Evolutionary conservation across 2,888 invertebrate genomes (phyloP).

Genomic region (Acanthosepion pharaonis): DNA sequence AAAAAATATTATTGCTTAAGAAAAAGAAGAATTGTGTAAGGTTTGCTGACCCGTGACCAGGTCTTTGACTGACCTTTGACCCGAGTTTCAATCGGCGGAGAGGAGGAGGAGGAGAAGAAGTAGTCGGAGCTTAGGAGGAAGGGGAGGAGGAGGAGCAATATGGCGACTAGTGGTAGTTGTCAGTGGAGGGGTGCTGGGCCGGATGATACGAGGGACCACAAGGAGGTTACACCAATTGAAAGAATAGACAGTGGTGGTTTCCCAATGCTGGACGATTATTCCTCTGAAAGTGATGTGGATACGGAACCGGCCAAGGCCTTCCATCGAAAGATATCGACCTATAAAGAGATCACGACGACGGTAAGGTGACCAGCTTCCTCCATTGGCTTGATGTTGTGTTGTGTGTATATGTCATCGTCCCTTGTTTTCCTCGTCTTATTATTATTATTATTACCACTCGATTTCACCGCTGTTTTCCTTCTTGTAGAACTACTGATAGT

Average conservation of each 20-base stretch:
- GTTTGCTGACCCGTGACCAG: neutral
- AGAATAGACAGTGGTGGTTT: neutral
- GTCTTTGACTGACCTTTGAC: neutral
- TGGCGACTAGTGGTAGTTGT: constrained; percentile 48
- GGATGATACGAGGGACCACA: constrained; percentile 38
- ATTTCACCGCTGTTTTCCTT: neutral
- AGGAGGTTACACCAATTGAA: neutral
- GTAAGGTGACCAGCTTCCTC: constrained; percentile 77
- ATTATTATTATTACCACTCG: neutral
- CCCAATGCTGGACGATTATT: constrained; percentile 77
- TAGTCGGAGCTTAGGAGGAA: neutral
- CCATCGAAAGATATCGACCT: constrained; percentile 86
- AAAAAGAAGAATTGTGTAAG: neutral
- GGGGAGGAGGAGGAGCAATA: constrained; percentile 47
- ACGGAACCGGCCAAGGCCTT: constrained; percentile 85
- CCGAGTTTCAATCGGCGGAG: neutral
- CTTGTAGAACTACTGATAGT: no score
- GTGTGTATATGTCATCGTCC: neutral
- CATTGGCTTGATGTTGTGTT: neutral
- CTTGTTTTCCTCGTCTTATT: neutral
- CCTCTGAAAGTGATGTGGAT: constrained; percentile 88
- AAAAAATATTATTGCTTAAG: neutral
- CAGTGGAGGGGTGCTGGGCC: constrained; percentile 41
- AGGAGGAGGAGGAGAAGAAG: neutral
- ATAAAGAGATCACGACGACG: constrained; percentile 86